phyloP scores from a whole-genome alignment of 1,140 invertebrate species.

The Andricus grossulariae region DNA sequence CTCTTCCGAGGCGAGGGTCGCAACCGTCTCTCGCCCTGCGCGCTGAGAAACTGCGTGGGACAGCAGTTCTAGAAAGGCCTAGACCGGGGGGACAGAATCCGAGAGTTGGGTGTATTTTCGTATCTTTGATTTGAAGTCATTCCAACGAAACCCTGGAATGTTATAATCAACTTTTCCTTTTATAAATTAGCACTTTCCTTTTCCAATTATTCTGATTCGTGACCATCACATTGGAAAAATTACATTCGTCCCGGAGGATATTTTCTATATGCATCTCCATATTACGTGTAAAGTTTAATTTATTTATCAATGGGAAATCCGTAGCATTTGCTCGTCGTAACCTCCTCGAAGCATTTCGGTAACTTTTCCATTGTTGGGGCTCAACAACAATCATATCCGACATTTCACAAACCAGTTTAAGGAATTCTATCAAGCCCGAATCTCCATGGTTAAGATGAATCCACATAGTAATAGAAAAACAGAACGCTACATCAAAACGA shows the following conservation, averaged over 20 bases:
- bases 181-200: slow-evolving; percentile 80
- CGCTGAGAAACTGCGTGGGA: too few species aligned
- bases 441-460: slow-evolving; percentile 90
- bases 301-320: slow-evolving; percentile 78
- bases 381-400: slow-evolving; percentile 83
- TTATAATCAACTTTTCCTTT: slow-evolving; percentile 40
- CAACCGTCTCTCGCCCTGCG: too few species aligned
- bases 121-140: too few species aligned
- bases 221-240: slow-evolving; percentile 77
- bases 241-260: slow-evolving; percentile 74
- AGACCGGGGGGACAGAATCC: too few species aligned
- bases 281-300: slow-evolving; percentile 79
- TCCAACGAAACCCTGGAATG: neutral
- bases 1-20: too few species aligned
- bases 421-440: slow-evolving; percentile 79
- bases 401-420: slow-evolving; percentile 76
- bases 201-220: slow-evolving; percentile 81
- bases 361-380: slow-evolving; percentile 90
- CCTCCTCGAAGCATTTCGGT: slow-evolving; percentile 83
- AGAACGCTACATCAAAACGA: slow-evolving; percentile 84
- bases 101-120: too few species aligned
- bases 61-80: too few species aligned
- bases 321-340: slow-evolving; percentile 78
- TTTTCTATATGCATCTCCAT: slow-evolving; percentile 79
- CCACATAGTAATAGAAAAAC: slow-evolving; percentile 92